Conservation (phyloP, 1,140 invertebrate species). For the Druon quercuslanigerum region DNA sequence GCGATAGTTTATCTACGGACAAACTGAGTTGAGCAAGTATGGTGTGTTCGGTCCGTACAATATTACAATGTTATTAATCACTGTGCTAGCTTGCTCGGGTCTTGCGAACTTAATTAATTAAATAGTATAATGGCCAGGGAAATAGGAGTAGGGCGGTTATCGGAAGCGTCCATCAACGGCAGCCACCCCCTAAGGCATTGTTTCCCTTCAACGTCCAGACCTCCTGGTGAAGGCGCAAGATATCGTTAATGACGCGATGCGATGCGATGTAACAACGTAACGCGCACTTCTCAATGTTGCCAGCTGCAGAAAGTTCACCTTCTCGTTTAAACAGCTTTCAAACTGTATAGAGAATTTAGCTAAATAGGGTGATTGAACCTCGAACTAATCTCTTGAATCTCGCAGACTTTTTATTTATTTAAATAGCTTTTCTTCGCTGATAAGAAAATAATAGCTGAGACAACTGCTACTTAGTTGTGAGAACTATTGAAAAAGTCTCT, state of each 20-base stretch:
- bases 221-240: constrained; percentile 51
- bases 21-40: constrained; percentile 55
- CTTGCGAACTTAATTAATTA: constrained; percentile 71
- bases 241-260: constrained; percentile 51
- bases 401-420: too few relatives aligned
- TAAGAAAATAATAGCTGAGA: too few relatives aligned
- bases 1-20: constrained; percentile 34
- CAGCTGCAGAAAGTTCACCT: constrained; percentile 20
- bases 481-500: too few relatives aligned
- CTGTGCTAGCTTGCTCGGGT: constrained; percentile 57
- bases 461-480: too few relatives aligned
- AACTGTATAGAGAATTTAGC: neutral
- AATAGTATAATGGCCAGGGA: constrained; percentile 69
- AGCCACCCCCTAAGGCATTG: constrained; percentile 68
- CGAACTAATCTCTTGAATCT: too few relatives aligned
- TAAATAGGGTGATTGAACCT: neutral
- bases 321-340: constrained; percentile 13
- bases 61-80: constrained; percentile 69
- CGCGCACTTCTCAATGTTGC: constrained; percentile 29
- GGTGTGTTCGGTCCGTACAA: constrained; percentile 51
- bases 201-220: constrained; percentile 54
- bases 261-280: constrained; percentile 52
- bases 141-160: constrained; percentile 61
- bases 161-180: constrained; percentile 71
- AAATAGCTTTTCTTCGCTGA: too few relatives aligned